Evolutionary conservation across 2,797 vertebrate species (phyloP), one percentile per base, ranked within the genome.

Genomic region (Rhadinocentrus ornatus): DNA sequence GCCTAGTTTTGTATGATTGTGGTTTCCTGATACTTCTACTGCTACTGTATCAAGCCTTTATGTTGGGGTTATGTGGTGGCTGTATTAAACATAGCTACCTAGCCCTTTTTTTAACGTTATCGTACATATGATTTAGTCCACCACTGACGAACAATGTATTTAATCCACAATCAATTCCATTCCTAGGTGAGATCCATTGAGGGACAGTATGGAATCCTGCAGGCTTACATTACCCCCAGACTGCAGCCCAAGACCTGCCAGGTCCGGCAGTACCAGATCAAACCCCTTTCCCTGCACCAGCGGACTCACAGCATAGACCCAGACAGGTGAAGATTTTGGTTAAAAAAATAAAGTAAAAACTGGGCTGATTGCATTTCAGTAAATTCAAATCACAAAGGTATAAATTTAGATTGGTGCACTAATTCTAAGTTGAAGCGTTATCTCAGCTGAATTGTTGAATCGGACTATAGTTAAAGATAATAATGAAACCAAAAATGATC

Each of bases 181-280:
- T 55, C 35, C 31, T 69, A 99, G 98, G 94, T 99, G 86, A 94
- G 97, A 32, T 99, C 97, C 0, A 99, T 99, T n/a, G 98, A 99
- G 93, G 98, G 98, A 34, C 98, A 98, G 80, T 98, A 98, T 1
- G 98, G 98, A 60, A 99, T 93, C 8, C 94, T 99, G 62, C 97
- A 97, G 89, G 97, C 96, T 0, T 99, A 99, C 8, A 81, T 99
- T 66, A 99, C 97, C 6, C 97, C 98, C 29, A 95, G 97, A 84
- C 95, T 99, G 83, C 96, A 99, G 82, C 98, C 98, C 7, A 99
- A 98, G 94, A 97, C 97, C n/a, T 99, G 97, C 83, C 98, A 99
- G 79, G 96, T 97, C 34, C 95, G 93, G 54, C 97, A 96, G 44
- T 99, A 99, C 86, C 96, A 95, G 81, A 98, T 99, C 83, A 99